These are phyloP conservation scores for Nematopogon swammerdamellus DNA, from an alignment of 2,888 invertebrate species.

Conservation along the genomic window DNA sequence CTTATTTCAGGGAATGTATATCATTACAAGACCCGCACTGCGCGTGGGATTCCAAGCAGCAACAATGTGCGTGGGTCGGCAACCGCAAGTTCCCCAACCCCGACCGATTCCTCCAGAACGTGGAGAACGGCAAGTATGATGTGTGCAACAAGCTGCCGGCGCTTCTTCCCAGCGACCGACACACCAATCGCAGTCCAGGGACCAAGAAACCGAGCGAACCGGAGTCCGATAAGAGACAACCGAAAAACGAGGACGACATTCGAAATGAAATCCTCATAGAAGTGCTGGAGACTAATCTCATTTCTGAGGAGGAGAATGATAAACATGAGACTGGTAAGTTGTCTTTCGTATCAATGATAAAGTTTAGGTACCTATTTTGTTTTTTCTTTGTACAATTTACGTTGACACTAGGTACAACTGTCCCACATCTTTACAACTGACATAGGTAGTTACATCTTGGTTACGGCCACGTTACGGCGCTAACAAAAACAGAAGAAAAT, in stretches of 20 bases:
- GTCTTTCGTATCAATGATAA: no score
- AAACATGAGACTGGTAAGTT: constrained; percentile 46
- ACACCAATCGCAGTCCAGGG: constrained; percentile 39
- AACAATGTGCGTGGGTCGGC: constrained; percentile 56
- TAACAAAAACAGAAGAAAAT: no score
- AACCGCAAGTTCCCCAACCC: constrained; percentile 58
- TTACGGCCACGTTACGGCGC: no score
- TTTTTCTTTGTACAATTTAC: no score
- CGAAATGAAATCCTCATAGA: constrained; percentile 65
- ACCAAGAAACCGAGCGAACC: constrained; percentile 35
- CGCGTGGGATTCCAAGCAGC: constrained; percentile 82
- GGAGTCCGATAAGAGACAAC: constrained; percentile 48
- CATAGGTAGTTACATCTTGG: no score
- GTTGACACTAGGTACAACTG: no score
- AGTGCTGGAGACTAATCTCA: constrained; percentile 61
- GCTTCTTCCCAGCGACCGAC: constrained; percentile 35
- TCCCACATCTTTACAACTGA: no score
- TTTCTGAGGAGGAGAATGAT: constrained; percentile 54
- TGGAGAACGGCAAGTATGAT: constrained; percentile 65
- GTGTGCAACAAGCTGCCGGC: constrained; percentile 50
- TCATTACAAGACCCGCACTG: constrained; percentile 95
- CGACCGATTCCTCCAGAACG: constrained; percentile 68
- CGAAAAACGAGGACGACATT: constrained; percentile 47
- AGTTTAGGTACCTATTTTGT: no score
- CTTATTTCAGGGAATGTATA: constrained; percentile 78